Evolutionary conservation across 1,140 invertebrate species (phyloP).

Genomic region (Drosophila teissieri): DNA sequence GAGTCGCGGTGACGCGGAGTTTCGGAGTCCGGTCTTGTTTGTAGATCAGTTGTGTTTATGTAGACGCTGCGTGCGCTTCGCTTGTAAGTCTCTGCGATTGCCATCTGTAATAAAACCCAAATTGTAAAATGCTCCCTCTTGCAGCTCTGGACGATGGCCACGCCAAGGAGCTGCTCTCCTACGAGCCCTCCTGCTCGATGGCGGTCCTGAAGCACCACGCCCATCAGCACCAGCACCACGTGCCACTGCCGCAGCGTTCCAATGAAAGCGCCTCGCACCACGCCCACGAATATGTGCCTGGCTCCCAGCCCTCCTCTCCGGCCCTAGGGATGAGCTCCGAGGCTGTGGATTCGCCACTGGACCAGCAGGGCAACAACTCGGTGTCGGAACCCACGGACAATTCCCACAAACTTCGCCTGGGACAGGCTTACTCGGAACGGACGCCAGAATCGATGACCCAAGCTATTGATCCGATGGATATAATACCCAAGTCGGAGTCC

Average conservation of each 20-base stretch:
- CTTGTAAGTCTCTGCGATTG: constrained; percentile 79
- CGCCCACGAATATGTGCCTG: constrained; percentile 59
- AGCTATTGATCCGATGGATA: constrained; percentile 77
- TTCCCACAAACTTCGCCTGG: constrained; percentile 57
- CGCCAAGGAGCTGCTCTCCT: constrained; percentile 73
- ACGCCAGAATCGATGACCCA: constrained; percentile 71
- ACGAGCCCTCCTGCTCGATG: constrained; percentile 76
- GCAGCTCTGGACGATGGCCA: constrained; percentile 74
- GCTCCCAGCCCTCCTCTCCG: constrained; percentile 65
- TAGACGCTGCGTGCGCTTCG: constrained; percentile 75
- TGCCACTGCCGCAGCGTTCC: constrained; percentile 69
- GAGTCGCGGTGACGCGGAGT: not conserved
- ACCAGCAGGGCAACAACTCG: constrained; percentile 67
- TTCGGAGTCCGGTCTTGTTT: constrained; percentile 4
- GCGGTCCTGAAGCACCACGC: constrained; percentile 45
- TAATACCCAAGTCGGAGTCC: constrained; percentile 75
- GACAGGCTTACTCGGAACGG: constrained; percentile 60
- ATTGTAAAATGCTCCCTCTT: constrained; percentile 79
- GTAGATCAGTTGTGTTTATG: constrained; percentile 53
- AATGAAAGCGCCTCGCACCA: constrained; percentile 67
- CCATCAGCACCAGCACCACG: constrained; percentile 29
- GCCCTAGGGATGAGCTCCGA: constrained; percentile 58
- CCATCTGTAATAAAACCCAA: constrained; percentile 76
- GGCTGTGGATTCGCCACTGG: constrained; percentile 61
- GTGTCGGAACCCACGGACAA: constrained; percentile 59